Percentiles rank a stretch among this genome's conserved stretches.
phyloP scores from a whole-genome alignment of 2,113 vertebrate species.

The Megalops atlanticus region DNA sequence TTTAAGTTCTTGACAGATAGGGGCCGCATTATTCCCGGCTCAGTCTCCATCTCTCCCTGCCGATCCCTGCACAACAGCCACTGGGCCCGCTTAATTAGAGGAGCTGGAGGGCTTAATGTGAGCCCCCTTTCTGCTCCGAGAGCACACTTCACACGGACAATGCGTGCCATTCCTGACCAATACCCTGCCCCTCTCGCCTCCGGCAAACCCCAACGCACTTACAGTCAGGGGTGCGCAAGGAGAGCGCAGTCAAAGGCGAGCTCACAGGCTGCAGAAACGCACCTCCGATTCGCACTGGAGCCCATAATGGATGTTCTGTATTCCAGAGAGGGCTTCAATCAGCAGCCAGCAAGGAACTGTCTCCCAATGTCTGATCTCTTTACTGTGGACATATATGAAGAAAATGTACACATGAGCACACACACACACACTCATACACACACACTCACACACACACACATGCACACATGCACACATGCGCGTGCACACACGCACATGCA shows the following conservation, averaged over 20 bases:
- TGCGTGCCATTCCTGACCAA: slow-evolving; percentile 28
- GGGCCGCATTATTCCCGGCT: slow-evolving; percentile 78
- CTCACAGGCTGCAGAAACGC: not conserved
- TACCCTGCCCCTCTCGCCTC: slow-evolving; percentile 19
- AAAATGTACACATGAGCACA: not conserved
- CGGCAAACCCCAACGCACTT: slow-evolving; percentile 24
- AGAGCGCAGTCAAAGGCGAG: not conserved
- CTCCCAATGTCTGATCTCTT: not conserved
- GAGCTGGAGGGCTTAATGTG: slow-evolving; percentile 66
- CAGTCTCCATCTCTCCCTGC: slow-evolving; percentile 77
- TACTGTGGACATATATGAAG: not conserved
- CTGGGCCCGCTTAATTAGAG: slow-evolving; percentile 86
- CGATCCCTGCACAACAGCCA: slow-evolving; percentile 76
- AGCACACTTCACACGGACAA: slow-evolving; percentile 73
- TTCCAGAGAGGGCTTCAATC: not conserved
- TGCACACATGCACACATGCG: slow-evolving; percentile 26
- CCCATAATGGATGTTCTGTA: not conserved
- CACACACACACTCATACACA: not conserved
- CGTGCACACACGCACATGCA: slow-evolving; percentile 42
- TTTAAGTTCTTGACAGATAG: slow-evolving; percentile 55
- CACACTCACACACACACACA: slow-evolving; percentile 38
- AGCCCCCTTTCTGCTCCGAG: slow-evolving; percentile 47
- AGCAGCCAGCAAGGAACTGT: not conserved
- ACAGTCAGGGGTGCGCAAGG: slow-evolving; percentile 2
- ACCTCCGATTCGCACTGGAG: slow-evolving; percentile 6